phyloP scores from a whole-genome alignment of 2,797 vertebrate genomes.

The Meda fulgida region DNA sequence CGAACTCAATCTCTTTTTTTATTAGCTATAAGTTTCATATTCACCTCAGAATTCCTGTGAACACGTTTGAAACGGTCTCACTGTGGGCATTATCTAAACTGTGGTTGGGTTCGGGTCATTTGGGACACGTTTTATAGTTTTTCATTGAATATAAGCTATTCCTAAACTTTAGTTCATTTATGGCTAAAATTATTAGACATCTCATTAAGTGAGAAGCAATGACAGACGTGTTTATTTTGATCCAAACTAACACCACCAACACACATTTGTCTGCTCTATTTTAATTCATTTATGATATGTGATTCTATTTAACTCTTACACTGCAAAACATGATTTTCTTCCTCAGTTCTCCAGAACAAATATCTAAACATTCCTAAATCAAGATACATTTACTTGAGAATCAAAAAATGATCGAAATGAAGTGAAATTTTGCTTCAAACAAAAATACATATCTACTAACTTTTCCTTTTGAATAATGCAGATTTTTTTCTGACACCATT shows the following conservation, averaged over 20 bases:
- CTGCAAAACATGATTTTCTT: neutral
- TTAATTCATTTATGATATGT: neutral
- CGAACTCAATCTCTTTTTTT: neutral
- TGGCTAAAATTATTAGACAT: neutral
- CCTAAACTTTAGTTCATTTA: neutral
- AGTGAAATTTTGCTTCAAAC: too few species aligned
- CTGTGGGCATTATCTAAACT: neutral
- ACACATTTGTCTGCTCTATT: neutral
- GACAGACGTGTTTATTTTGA: neutral
- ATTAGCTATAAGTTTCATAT: neutral
- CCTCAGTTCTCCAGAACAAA: neutral
- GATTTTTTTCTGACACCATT: neutral
- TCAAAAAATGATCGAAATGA: neutral
- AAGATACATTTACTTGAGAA: neutral
- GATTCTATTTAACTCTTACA: neutral
- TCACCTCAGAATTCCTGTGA: neutral
- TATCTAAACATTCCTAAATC: neutral
- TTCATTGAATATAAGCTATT: neutral
- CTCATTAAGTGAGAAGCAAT: neutral
- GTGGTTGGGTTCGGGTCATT: neutral
- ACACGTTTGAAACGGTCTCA: neutral
- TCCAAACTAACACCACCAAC: neutral
- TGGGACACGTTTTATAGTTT: neutral
- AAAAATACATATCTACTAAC: too few species aligned
- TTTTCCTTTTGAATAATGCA: neutral